Evolutionary conservation across 2,797 vertebrate genomes (phyloP).

Genomic region (Myiotriccus ornatus): DNA sequence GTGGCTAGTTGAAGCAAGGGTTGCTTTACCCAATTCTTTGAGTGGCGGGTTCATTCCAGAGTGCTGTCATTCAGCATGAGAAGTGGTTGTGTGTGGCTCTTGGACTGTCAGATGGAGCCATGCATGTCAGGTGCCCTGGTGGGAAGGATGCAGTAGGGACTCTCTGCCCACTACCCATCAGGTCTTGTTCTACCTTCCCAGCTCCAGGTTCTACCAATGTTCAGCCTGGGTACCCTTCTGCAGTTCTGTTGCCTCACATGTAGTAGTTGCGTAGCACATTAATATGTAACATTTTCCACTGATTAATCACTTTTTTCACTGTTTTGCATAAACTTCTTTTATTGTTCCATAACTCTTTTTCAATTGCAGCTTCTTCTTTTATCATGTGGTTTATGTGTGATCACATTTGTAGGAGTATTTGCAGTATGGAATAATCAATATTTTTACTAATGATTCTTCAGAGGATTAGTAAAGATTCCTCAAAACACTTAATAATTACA

Average conservation of each 20-base stretch:
- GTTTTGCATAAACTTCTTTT: background rate
- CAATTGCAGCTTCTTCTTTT: background rate
- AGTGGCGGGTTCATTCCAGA: too few species aligned
- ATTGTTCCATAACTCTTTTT: background rate
- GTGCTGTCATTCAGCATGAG: too few species aligned
- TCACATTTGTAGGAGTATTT: background rate
- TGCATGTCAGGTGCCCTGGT: too few species aligned
- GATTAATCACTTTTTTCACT: background rate
- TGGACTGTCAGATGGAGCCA: too few species aligned
- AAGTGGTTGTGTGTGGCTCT: too few species aligned
- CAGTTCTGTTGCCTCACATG: background rate
- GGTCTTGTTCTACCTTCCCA: background rate
- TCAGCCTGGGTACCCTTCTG: background rate
- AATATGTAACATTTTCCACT: background rate
- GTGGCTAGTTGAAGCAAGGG: too few species aligned
- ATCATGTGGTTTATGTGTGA: background rate
- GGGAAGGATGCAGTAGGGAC: too few species aligned
- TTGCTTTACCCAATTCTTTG: too few species aligned
- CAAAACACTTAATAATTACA: background rate
- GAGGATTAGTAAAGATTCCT: background rate
- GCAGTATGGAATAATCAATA: background rate
- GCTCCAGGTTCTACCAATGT: background rate
- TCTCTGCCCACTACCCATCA: background rate
- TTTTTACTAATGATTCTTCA: background rate
- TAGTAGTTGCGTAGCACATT: background rate